Percentiles rank a stretch among this genome's conserved stretches.
Conservation (phyloP, 2,797 vertebrate genomes). For the Sebastes vulpes region DNA sequence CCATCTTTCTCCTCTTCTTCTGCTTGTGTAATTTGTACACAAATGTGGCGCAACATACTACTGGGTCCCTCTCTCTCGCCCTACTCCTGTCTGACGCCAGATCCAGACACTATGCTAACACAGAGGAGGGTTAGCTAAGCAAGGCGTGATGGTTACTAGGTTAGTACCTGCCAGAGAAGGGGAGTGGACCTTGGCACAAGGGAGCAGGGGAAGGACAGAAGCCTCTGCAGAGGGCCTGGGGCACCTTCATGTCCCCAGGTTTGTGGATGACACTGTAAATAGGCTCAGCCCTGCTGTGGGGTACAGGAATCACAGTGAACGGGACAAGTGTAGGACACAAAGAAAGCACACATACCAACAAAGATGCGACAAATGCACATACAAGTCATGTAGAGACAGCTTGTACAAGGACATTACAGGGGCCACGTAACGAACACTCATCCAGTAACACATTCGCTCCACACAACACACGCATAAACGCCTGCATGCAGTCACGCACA, state of each 20-base stretch:
- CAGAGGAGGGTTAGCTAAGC: slow-evolving; percentile 79
- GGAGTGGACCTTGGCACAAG: slow-evolving; percentile 86
- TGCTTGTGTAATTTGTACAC: slow-evolving; percentile 28
- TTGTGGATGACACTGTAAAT: slow-evolving; percentile 92
- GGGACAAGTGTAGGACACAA: slow-evolving; percentile 83
- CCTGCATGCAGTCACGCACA: slow-evolving; percentile 43
- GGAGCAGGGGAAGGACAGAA: slow-evolving; percentile 85
- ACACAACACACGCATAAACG: slow-evolving; percentile 29
- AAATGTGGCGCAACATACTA: slow-evolving; percentile 24
- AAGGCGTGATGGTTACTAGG: slow-evolving; percentile 81
- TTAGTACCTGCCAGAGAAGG: slow-evolving; percentile 90
- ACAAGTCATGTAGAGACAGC: slow-evolving; percentile 76
- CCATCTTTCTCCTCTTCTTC: slow-evolving; percentile 15
- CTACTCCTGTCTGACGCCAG: slow-evolving; percentile 44
- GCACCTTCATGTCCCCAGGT: slow-evolving; percentile 86
- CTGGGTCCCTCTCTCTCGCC: slow-evolving; percentile 10
- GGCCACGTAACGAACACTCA: slow-evolving; percentile 52
- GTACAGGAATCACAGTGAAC: slow-evolving; percentile 90
- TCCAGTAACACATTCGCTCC: slow-evolving; percentile 37
- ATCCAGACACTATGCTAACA: slow-evolving; percentile 55
- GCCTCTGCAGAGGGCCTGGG: slow-evolving; percentile 87
- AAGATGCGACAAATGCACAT: slow-evolving; percentile 79
- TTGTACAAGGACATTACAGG: slow-evolving; percentile 74
- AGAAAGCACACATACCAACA: slow-evolving; percentile 78
- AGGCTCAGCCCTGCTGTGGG: slow-evolving; percentile 87